Evolutionary conservation across 2,113 vertebrate species (phyloP).

Genomic region (Campylorhamphus procurvoides): DNA sequence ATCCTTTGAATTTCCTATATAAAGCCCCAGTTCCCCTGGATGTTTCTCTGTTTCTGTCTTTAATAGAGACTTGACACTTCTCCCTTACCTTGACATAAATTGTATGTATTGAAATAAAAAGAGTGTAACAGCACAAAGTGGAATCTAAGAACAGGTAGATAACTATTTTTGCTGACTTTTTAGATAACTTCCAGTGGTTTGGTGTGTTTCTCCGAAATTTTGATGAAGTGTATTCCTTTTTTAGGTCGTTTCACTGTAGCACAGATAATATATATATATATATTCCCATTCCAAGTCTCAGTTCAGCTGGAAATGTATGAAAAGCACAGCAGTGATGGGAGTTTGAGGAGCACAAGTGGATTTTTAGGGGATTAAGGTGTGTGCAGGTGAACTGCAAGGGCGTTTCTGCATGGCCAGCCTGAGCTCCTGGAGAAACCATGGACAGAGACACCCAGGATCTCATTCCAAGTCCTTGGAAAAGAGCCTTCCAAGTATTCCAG

Average conservation of each 20-base stretch:
- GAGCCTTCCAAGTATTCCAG: background rate
- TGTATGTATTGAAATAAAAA: background rate
- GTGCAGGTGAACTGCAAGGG: background rate
- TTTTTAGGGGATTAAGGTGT: background rate
- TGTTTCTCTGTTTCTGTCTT: background rate
- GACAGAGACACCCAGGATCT: background rate
- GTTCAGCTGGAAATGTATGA: background rate
- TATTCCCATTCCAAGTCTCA: background rate
- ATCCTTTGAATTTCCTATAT: background rate
- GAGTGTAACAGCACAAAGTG: background rate
- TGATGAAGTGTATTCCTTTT: background rate
- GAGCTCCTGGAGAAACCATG: background rate
- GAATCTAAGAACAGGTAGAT: background rate
- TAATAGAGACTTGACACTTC: background rate
- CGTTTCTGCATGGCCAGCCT: background rate
- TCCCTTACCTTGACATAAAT: slow-evolving; percentile 3
- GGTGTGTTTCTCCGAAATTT: background rate
- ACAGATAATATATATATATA: background rate
- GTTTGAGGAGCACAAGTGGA: background rate
- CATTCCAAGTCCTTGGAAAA: background rate
- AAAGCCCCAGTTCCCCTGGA: background rate
- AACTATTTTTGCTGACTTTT: background rate
- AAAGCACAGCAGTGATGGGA: background rate
- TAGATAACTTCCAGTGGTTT: background rate
- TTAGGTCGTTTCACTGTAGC: background rate